Conservation (phyloP, 2,113 vertebrate species). For the Cariama cristata region DNA sequence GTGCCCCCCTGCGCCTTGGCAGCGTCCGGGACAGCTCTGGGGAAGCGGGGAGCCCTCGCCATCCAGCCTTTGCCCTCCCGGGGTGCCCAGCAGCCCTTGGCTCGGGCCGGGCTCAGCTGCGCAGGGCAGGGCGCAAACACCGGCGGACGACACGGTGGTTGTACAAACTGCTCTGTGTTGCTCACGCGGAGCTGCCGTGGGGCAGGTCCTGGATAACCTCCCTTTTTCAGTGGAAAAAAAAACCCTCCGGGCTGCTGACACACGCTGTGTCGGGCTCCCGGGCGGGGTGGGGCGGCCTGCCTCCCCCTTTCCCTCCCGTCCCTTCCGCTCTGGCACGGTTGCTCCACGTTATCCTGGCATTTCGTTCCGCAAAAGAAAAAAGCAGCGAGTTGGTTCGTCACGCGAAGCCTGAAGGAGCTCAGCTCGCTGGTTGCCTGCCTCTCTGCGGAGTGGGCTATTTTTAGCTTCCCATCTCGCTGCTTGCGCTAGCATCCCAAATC, state of each 20-base stretch:
- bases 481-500: background rate
- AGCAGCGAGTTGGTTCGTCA: background rate
- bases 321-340: background rate
- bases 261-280: background rate
- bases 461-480: slow-evolving; percentile 9
- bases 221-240: background rate
- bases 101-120: background rate
- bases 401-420: background rate
- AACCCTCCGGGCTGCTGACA: background rate
- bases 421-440: background rate
- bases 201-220: background rate
- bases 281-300: background rate
- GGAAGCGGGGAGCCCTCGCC: background rate
- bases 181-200: background rate
- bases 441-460: background rate
- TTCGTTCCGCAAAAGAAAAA: fast-evolving
- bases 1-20: background rate
- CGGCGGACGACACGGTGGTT: background rate
- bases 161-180: background rate
- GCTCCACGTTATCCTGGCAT: fast-evolving
- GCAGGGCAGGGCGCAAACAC: background rate
- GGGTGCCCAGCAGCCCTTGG: background rate
- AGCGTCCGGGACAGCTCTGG: fast-evolving
- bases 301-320: background rate
- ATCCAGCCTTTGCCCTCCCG: background rate